Evolutionary conservation across 2,113 vertebrate species (phyloP), one percentile per base, ranked within the genome.

Genomic region (Salminus brasiliensis): DNA sequence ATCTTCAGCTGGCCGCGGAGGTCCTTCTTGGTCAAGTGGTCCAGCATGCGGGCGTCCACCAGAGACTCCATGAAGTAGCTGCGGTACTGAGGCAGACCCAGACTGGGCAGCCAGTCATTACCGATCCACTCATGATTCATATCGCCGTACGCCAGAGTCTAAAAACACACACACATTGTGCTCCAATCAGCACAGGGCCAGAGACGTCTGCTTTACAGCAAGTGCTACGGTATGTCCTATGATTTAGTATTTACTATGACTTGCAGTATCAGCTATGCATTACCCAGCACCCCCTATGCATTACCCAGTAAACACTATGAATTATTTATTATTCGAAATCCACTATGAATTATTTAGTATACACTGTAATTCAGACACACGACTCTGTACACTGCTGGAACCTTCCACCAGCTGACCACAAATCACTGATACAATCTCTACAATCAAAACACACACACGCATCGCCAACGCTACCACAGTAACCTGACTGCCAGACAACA

Each of bases 81-180:
- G 60, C 98, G 96, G 83, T 99, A 99, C 91, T 99, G 98, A 0
- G 97, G 96, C 29, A 99, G 84, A 7, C 98, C 97, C 81, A 99
- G 92, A 57, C 95, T 96, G 2, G 97, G 97, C 43, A 99, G 93
- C 97, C 98, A 99, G 86, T 98, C 96, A 0, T 98, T 99, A 41
- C 98, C 98, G 0, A 99, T 97, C 98, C 98, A 99, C 89, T 99
- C 97, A 0, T 99, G 98, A 91, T 98, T 99, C 98, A 98, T 99
- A 87, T 99, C 97, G 10, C 98, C 97, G 0, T 99, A 99, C 0
- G 97, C 98, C 62, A 99, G 80, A 0, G 98, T 99, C 98, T 99
- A 74, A 53, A 52, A 4, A 66, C 39, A 87, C 70, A 62, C 65
- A 72, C 59, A 68, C 41, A 34, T 65, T 7, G n/a, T n/a, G n/a